Evolutionary conservation across 1,140 invertebrate species (phyloP), one percentile per base, ranked within the genome.

Genomic region (Daktulosphaira vitifoliae): DNA sequence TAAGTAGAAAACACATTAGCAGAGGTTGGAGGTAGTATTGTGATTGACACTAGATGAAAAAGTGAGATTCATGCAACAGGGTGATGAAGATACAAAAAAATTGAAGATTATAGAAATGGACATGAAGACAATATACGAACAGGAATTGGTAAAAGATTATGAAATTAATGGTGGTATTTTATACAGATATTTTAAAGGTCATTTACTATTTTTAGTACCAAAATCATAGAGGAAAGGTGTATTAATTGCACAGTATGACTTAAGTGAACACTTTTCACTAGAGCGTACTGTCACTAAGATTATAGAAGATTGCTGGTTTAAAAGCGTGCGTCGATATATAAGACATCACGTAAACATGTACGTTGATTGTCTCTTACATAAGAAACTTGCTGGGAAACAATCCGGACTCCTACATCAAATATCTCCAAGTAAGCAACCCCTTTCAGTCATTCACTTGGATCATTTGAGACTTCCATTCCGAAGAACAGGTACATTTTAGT

Each of bases 281-380:
- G 54, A 59, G 8, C 15, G 9, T 20, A 23, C 23, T 23, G 48
- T n/a, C n/a, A n/a, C n/a, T n/a, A n/a, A n/a, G n/a, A n/a, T n/a
- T n/a, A n/a, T n/a, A n/a, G n/a, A n/a, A n/a, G n/a, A n/a, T 20
- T 65, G 26, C 46, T 67, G 53, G 68, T 70, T 69, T 50, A 50
- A 49, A 39, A 26, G 48, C 2, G 56, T 70, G 65, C 16, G 67
- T 25, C 25, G 44, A 11, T 71, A 71, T 59, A 46, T 68, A 3
- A 65, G 48, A 50, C 65, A 44, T 13, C 68, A 71, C 52, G 67
- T 71, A 42, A 38, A 20, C 13, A 51, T 23, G 22, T 70, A 69
- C 52, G 29, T 67, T 1, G 56, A 67, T 16, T 69, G 70, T 68
- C 39, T 70, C 2, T 9, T 66, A n/a, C 65, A 52, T 7, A 71